Evolutionary conservation across 2,888 invertebrate genomes (phyloP).

Genomic region (Drosophila fungiperda): DNA sequence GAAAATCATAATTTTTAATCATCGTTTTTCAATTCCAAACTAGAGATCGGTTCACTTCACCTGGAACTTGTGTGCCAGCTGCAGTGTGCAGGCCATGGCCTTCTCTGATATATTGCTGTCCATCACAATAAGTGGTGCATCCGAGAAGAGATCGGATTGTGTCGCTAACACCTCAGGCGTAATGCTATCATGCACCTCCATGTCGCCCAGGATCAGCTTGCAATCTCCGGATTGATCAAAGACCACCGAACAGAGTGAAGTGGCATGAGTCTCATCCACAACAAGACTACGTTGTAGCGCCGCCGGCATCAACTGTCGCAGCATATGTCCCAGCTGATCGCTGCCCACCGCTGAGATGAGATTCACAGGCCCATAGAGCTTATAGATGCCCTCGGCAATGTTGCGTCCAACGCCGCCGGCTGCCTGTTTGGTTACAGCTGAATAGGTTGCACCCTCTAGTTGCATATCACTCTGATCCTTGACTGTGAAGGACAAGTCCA

Average conservation of each 20-base stretch:
- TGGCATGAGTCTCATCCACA: slow-evolving; percentile 82
- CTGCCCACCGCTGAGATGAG: slow-evolving; percentile 92
- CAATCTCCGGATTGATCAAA: slow-evolving; percentile 92
- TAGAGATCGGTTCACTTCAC: neutral
- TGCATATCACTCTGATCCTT: slow-evolving; percentile 87
- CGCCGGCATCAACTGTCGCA: slow-evolving; percentile 82
- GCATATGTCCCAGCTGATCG: slow-evolving; percentile 87
- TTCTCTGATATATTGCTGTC: slow-evolving; percentile 92
- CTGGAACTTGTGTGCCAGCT: slow-evolving; percentile 86
- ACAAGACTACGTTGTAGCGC: slow-evolving; percentile 70
- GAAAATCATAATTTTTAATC: slow-evolving; percentile 10
- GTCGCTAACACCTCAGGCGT: slow-evolving; percentile 88
- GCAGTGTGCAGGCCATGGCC: slow-evolving; percentile 88
- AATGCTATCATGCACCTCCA: slow-evolving; percentile 91
- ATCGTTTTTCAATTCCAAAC: neutral
- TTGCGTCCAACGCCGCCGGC: slow-evolving; percentile 97
- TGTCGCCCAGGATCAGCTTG: slow-evolving; percentile 92
- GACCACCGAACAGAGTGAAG: slow-evolving; percentile 91
- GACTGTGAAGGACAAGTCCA: slow-evolving; percentile 90
- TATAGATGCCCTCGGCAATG: slow-evolving; percentile 93
- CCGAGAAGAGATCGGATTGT: slow-evolving; percentile 87
- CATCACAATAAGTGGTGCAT: slow-evolving; percentile 91
- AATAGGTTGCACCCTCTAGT: slow-evolving; percentile 92
- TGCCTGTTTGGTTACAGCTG: slow-evolving; percentile 87
- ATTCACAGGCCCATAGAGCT: slow-evolving; percentile 88